Base-by-base conservation (phyloP, 2,888 invertebrate genomes). In the Morpho deidamia region DNA sequence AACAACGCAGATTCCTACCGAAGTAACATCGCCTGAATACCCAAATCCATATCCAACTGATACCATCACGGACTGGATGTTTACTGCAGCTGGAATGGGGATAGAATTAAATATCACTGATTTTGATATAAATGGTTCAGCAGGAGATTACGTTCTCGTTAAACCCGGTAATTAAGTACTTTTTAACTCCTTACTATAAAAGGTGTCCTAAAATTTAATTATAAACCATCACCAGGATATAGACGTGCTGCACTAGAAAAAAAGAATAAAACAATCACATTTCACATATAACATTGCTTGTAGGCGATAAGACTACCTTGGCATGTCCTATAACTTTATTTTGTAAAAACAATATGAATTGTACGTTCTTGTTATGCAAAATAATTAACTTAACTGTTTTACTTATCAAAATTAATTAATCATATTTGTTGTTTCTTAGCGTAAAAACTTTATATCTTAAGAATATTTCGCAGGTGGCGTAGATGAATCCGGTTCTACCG, bases 21-120 rank as follows among this genome's bases (percentile, higher is more conserved):
- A 71, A 0, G 58, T 88, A 1, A 74, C 72, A 0, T 86, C 87
- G 1, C 83, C 81, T 0, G 68, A 74, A 11, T 83, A 76, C 39
- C 87, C 87, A 0, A 53, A 41, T 0, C 58, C 64, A 1, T 89
- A 89, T 49, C 80, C 83, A 0, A 71, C 74, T 0, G 73, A 78
- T 44, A 74, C 72, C 9, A 66, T 74, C 0, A 60, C 77, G 0
- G 88, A 89, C 51, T 88, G 84, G 83, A 64, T 83, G 8, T 64
- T 88, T 5, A 72, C 78, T 23, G 87, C 85, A 0, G 72, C 79
- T 2, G 89, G 88, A 1, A 61, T 63, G 10, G 90, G 90, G 1
- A 81, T 90, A 5, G 90, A 90, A 58, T 55, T 90, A 34, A 89
- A 86, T 47, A 65, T 90, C 1, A 85, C 84, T 0, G 74, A 80